These are phyloP conservation scores for Tadarida brasiliensis DNA, from an alignment of 2,797 vertebrate genomes.

Conservation along the genomic window DNA sequence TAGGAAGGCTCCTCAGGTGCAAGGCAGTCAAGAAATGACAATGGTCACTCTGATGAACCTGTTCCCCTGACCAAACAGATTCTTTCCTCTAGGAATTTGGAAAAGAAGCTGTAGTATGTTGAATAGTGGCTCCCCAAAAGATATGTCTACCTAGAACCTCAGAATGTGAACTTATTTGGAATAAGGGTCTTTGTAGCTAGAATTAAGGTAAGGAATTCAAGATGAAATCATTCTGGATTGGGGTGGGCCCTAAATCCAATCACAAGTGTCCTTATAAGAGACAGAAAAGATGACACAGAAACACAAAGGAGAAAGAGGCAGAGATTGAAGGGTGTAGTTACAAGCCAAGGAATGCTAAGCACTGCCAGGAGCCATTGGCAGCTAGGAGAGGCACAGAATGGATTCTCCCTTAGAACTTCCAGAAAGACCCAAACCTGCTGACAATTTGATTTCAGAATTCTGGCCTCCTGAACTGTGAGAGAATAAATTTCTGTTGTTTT, in stretches of 20 bases:
- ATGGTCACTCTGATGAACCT: not conserved
- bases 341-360: not conserved
- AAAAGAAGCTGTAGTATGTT: not conserved
- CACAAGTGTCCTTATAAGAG: not conserved
- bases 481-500: not conserved
- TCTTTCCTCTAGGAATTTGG: not conserved
- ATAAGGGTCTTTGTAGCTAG: not conserved
- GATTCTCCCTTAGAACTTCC: not conserved
- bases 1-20: not conserved
- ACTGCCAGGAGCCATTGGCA: not conserved
- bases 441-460: constrained; percentile 3
- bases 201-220: not conserved
- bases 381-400: not conserved
- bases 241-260: not conserved
- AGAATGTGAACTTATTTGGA: constrained; percentile 36
- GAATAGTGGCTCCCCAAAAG: not conserved
- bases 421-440: not conserved
- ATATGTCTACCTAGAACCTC: not conserved
- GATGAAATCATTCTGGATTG: not conserved
- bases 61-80: not conserved
- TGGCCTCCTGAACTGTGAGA: not conserved
- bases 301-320: not conserved
- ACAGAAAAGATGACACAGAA: not conserved
- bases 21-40: not conserved
- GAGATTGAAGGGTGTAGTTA: not conserved